phyloP scores from a whole-genome alignment of 2,797 vertebrate species.

The Clarias pachynema region DNA sequence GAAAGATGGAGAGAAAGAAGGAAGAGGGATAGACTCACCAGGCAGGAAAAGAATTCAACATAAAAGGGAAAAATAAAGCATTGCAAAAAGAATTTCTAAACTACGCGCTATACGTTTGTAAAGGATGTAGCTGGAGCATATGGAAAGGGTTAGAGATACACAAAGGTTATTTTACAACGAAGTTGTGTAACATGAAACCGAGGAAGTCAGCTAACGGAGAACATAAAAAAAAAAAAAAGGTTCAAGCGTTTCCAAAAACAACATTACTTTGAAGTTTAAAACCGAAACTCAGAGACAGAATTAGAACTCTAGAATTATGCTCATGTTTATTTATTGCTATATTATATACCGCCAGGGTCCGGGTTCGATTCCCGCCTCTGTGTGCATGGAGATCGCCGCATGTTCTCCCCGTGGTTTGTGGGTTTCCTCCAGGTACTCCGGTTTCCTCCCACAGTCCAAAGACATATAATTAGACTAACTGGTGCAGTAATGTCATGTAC shows the following conservation, averaged over 20 bases:
- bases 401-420: too few relatives aligned
- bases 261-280: not conserved
- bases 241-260: not conserved
- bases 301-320: not conserved
- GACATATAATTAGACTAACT: too few relatives aligned
- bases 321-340: too few relatives aligned
- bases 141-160: not conserved
- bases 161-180: not conserved
- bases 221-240: not conserved
- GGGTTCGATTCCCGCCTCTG: too few relatives aligned
- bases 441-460: too few relatives aligned
- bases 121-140: not conserved
- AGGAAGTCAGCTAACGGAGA: not conserved
- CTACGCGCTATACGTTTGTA: not conserved
- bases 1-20: not conserved
- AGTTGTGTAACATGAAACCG: not conserved
- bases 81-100: not conserved
- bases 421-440: too few relatives aligned
- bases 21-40: constrained; percentile 18
- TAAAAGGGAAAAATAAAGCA: not conserved
- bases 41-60: constrained; percentile 17
- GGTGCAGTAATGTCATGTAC: not conserved
- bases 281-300: not conserved
- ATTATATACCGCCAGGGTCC: too few relatives aligned
- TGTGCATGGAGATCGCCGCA: too few relatives aligned